Evolutionary conservation across 2,797 vertebrate species (phyloP).

Genomic region (Nasua narica): DNA sequence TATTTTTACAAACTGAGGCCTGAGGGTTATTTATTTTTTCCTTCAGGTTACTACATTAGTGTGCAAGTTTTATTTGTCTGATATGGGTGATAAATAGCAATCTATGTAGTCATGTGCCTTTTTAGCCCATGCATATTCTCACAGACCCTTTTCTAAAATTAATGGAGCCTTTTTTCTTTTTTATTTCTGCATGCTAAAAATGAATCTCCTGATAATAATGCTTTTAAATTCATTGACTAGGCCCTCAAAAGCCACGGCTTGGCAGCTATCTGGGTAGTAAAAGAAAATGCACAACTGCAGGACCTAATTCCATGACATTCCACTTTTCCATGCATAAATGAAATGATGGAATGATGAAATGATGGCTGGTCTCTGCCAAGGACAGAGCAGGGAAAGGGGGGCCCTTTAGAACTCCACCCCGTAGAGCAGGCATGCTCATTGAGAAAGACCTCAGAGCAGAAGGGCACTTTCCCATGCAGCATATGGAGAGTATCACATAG

Average conservation of each 20-base stretch:
- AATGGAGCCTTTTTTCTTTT: neutral
- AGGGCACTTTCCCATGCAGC: neutral
- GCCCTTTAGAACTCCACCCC: neutral
- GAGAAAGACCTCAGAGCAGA: neutral
- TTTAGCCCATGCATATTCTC: neutral
- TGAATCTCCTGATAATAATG: neutral
- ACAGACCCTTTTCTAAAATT: neutral
- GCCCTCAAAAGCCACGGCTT: neutral
- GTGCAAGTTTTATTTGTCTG: neutral
- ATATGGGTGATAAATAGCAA: neutral
- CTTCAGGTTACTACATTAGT: neutral
- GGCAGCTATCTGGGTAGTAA: neutral
- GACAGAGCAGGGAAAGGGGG: neutral
- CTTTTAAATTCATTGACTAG: neutral
- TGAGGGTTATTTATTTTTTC: neutral
- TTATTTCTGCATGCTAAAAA: constrained; percentile 6
- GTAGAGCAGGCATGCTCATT: neutral
- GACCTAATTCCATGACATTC: neutral
- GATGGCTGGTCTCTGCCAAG: neutral
- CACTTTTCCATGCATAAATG: neutral
- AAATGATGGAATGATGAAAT: neutral
- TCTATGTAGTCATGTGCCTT: neutral
- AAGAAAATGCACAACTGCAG: neutral
- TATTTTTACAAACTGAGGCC: neutral
- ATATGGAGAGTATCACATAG: constrained; percentile 62